Evolutionary conservation across 2,113 vertebrate genomes (phyloP), one percentile per base, ranked within the genome.

Genomic region (Austrofundulus limnaeus): DNA sequence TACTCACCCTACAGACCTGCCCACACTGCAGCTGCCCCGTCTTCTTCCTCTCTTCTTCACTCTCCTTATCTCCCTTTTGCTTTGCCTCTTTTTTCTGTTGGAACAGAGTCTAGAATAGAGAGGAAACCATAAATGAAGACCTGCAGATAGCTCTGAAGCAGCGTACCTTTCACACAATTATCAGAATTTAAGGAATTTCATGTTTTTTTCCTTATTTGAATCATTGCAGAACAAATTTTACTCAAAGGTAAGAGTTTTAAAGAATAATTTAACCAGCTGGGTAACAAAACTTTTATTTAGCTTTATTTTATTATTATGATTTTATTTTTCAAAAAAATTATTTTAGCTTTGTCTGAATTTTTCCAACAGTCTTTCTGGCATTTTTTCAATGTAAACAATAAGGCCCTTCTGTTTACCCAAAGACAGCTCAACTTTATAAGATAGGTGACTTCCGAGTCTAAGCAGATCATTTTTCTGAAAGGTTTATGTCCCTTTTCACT

Each of bases 1-100:
- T 91, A 90, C 89, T 91, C 91, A 91, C 90, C 89, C 87, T 90
- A 88, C 89, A 91, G 90, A 87, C 87, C 85, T 87, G 78, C 83
- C 78, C 78, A 87, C 78, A 78, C 83, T 87, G 83, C 85, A 85
- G 87, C 86, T 84, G 88, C 85, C 83, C 77, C 70, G 72, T 81
- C 72, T 76, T 85, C 75, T 70, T 80, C 82, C 80, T 83, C 81
- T 86, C 75, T 75, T 76, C 81, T 74, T 77, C 75, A 78, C 77
- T 82, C 85, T 78, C 66, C 80, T 73, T 73, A 64, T 85, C 72
- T 69, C 59, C 31, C 75, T 76, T n/a, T 67, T 47, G 28, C 73
- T 62, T 77, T 83, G 75, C 75, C 64, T 63, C 62, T 68, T 51
- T 28, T 68, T 70, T 76, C 68, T 69, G 49, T 77, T 66, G 70